phyloP scores from a whole-genome alignment of 2,888 invertebrate genomes.

The Clusia tigrina region DNA sequence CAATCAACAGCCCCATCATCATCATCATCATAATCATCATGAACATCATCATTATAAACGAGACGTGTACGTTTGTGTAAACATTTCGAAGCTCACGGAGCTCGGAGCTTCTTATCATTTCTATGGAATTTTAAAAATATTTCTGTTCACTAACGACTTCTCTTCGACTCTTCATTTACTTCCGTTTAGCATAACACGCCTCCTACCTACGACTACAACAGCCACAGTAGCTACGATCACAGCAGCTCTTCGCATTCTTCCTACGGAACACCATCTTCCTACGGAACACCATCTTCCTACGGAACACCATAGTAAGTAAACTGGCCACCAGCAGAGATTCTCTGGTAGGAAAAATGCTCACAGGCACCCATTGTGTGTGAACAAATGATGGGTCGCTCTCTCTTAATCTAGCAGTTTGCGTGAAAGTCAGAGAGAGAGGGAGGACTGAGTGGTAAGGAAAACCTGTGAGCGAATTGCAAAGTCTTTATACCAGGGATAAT shows the following conservation, averaged over 20 bases:
- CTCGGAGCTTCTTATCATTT: constrained; percentile 4
- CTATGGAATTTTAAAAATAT: constrained; percentile 14
- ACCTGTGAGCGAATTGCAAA: too few relatives aligned
- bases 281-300: not conserved
- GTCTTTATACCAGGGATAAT: too few relatives aligned
- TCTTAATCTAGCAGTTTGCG: too few relatives aligned
- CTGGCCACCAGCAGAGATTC: not conserved
- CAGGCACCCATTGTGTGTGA: not conserved
- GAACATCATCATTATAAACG: too few relatives aligned
- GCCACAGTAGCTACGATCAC: not conserved
- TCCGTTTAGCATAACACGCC: constrained; percentile 21
- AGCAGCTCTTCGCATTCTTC: not conserved
- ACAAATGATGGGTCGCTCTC: too few relatives aligned
- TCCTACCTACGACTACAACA: constrained; percentile 18
- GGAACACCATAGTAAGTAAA: not conserved
- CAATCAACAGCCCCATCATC: too few relatives aligned
- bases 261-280: not conserved
- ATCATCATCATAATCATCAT: too few relatives aligned
- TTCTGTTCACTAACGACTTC: not conserved
- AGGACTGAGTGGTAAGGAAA: too few relatives aligned
- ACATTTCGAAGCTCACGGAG: constrained; percentile 2
- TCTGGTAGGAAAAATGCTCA: not conserved
- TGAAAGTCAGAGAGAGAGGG: too few relatives aligned
- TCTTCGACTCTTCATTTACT: not conserved
- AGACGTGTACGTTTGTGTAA: constrained; percentile 28